Evolutionary conservation across 2,113 vertebrate genomes (phyloP), one percentile per base, ranked within the genome.

Genomic region (Corythornis madagascariensis): DNA sequence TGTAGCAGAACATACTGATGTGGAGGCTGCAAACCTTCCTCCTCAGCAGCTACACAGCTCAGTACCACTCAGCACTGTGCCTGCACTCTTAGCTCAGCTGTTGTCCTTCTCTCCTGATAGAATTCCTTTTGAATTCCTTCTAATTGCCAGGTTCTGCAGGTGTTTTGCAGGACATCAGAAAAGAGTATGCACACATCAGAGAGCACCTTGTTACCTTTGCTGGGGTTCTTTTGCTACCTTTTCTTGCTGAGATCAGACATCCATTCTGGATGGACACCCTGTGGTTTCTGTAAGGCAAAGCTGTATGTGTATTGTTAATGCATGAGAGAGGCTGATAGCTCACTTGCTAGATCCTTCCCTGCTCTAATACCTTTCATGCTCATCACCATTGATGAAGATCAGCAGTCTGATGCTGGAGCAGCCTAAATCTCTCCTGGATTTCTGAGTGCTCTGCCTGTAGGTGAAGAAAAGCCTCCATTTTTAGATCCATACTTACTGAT

Each of bases 41-140:
- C 63, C 19, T 20, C 16, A 17, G 61, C 31, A 80, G 35, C 35
- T 19, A 4, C 0, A 0, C 3, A 47, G 57, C 71, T 76, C 59
- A 24, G 56, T 4, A 4, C 52, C 12, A 9, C 29, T 8, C 26
- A 55, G 28, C 28, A 38, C 21, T 2, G 21, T 45, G 17, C 17
- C 1, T 2, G 26, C 29, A 19, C 35, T 45, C 55, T 48, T 7
- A 21, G 15, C 59, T 88, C 33, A 55, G 43, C 28, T 13, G 11
- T 16, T 66, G 5, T 5, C 5, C 16, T 22, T 77, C 33, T 66
- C 11, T 69, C 43, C 83, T 53, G 29, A 13, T 42, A 38, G 42
- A 59, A 83, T 25, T 9, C 15, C 33, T 65, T 83, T 22, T 28
- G 63, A 72, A 73, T 18, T 33, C 33, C 33, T 9, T 48, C 84